These are phyloP conservation scores for Drosophila nigromelanica DNA, from an alignment of 1,140 invertebrate species.

Conservation along the genomic window DNA sequence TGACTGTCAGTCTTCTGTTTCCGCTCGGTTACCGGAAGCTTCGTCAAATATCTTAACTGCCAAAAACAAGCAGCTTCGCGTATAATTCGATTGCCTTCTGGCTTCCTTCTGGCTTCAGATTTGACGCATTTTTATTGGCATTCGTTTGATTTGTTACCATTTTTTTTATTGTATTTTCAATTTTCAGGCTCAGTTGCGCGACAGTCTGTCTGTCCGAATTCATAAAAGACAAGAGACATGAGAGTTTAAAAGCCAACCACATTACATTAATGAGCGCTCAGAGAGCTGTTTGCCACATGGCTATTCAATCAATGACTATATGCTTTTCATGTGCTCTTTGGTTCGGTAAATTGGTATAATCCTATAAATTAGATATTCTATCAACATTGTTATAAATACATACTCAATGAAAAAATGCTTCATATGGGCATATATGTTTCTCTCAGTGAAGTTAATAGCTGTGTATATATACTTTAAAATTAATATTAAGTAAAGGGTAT, in stretches of 20 bases:
- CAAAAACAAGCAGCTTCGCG: constrained; percentile 31
- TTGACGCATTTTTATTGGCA: not conserved
- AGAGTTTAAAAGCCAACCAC: constrained; percentile 43
- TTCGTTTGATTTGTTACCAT: constrained; percentile 14
- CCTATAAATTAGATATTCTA: not conserved
- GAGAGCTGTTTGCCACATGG: constrained; percentile 24
- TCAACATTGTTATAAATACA: not conserved
- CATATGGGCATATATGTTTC: too few relatives aligned
- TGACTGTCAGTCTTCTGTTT: constrained; percentile 23
- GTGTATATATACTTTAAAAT: too few relatives aligned
- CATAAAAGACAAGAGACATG: constrained; percentile 3
- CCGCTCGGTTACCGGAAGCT: constrained; percentile 37
- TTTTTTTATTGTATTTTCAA: constrained; percentile 41
- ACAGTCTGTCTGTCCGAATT: constrained; percentile 8
- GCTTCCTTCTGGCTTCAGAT: constrained; percentile 7
- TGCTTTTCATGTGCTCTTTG: constrained; percentile 14
- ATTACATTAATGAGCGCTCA: constrained; percentile 46
- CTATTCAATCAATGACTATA: constrained; percentile 38
- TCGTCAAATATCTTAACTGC: constrained; percentile 42
- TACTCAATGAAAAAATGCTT: not conserved
- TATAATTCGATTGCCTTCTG: constrained; percentile 39
- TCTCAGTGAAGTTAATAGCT: too few relatives aligned
- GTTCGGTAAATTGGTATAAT: not conserved
- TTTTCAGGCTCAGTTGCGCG: constrained; percentile 23
- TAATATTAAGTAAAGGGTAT: not conserved